Evolutionary conservation across 2,113 vertebrate genomes (phyloP), one percentile per base, ranked within the genome.

Genomic region (Furnarius figulus): DNA sequence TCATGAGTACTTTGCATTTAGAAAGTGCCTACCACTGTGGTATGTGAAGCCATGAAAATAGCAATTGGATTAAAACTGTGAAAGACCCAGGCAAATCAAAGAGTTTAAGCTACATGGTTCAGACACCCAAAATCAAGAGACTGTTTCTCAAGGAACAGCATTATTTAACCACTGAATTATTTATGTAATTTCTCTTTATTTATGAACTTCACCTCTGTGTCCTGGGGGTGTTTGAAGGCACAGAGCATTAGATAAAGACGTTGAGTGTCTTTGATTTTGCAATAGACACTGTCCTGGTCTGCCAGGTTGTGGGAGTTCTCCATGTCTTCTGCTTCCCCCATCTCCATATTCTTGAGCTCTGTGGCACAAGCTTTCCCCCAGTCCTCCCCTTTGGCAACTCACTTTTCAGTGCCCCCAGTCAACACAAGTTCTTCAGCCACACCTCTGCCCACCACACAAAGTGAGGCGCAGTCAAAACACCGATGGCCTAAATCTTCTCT

Each of bases 11-110:
- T 92, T 67, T 71, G 61, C 79, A 71, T 91, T 88, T 93, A 22
- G 77, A 33, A 80, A 83, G 44, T 71, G 59, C 27, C 49, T 79
- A 59, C 35, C 40, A 53, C 59, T 77, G 31, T 67, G 74, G 46
- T 58, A 55, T 55, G n/a, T 28, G 46, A 87, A 79, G 27, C 55
- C 75, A 83, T 55, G 63, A 90, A 92, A 93, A 65, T 10, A 62
- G 22, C 40, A 65, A 62, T 62, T 53, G 79, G 85, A 82, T 83
- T 83, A 91, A 85, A 85, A 85, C 40, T 70, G n/a, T 79, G 72
- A 86, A 92, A 94, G 28, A 21, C 55, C 56, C n/a, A 74, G n/a
- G 25, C 37, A 92, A 94, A 94, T 83, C 75, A 70, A 85, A 72
- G 90, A 49, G 9, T 81, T 81, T 85, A 74, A 87, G 52, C 35